Evolutionary conservation across 2,888 invertebrate species (phyloP), one percentile per base, ranked within the genome.

Genomic region (Sarcophaga subvicina): DNA sequence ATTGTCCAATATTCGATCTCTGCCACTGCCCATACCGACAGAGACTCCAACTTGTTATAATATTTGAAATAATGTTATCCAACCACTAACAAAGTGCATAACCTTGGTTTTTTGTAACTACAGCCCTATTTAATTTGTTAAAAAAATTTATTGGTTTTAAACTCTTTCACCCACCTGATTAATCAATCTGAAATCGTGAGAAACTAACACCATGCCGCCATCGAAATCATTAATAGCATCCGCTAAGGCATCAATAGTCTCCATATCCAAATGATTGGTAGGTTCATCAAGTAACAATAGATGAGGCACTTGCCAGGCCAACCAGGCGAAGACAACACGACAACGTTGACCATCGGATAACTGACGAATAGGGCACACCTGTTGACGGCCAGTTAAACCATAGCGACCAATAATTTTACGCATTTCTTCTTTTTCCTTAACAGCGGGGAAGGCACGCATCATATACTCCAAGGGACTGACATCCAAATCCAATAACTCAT

Each of bases 131-230:
- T 37, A 37, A 8, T 37, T 37, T 37, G 27, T 27, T 1, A 8
- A 37, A 37, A 37, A 37, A 37, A 37, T 1, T 8, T 0, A 37
- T 37, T 37, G 10, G 54, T 54, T 54, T 49, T 25, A 63, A 62
- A 45, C n/a, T n/a, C 11, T 14, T 3, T 62, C 8, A 83, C 88
- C 77, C 70, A 99, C 99, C 96, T 99, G 99, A 94, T 97, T 98
- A 88, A 99, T 99, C 79, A 99, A 96, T 93, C 99, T 95, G 95
- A 99, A 99, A 95, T 99, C 99, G 97, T 99, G 99, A 94, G 98
- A 99, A 91, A 99, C 99, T 37, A 99, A 96, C 88, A 99, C 98
- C 97, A 99, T 97, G 89, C 99, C 99, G 67, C 99, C 99, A 89
- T 98, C 98, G 92, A 99, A 99, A 91, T 98, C 98, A 92, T 98